Base-by-base conservation (phyloP, 1,140 invertebrate genomes). In the Odontomachus brunneus region DNA sequence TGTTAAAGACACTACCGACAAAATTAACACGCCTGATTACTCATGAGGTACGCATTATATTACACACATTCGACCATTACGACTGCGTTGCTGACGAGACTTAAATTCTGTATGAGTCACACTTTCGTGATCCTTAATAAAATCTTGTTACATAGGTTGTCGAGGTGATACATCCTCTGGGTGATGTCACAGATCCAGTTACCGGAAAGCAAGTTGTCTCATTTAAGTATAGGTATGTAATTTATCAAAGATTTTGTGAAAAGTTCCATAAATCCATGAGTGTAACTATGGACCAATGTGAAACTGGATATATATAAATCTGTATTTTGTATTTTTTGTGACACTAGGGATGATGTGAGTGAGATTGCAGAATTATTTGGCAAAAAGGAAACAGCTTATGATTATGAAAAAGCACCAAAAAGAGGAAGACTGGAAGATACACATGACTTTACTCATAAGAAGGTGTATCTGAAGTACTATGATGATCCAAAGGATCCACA, bases 181-280 rank as follows among this genome's bases (percentile, higher is more conserved):
- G 98, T 84, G 97, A 98, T 94, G 94, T 98, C 19, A 97, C 95
- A 59, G 97, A 98, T 94, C 97, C 97, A 48, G 93, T 98, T 26
- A 97, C 97, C 84, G 96, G 97, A 33, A 97, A 97, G 91, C 97
- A 97, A 93, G 95, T 97, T 73, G 95, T 96, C 2, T 96, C 94
- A 59, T 95, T 94, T 71, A 94, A 94, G 89, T 98, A 97, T 87
- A 96, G 95, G 95, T 95, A 90, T 55, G 86, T 84, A 59, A 5
- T 48, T 14, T 2, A 1, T 76, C n/a, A 14, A 29, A 48, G 17
- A 14, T 59, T 66, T 57, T 3, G 63, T 1, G 15, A 44, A 17
- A 2, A 19, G 29, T 66, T 53, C 29, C 0, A 44, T 60, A 17
- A 71, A 55, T 62, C 5, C 38, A 7, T 5, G 17, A 17, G 0